Base-by-base conservation (phyloP, 1,140 invertebrate genomes). In the Lycorma delicatula region DNA sequence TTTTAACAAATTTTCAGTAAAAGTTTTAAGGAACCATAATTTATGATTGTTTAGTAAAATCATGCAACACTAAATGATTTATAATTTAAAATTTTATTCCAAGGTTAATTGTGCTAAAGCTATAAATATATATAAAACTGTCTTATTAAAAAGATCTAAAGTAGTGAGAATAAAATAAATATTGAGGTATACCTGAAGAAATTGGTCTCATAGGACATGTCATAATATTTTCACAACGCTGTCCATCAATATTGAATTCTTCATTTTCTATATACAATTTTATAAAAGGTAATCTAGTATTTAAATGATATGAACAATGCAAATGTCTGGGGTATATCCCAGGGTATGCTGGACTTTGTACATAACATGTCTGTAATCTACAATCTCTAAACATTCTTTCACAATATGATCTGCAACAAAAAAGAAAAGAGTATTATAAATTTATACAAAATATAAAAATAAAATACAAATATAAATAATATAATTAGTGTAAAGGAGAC, bases 171-270 rank as follows among this genome's bases (percentile, higher is more conserved):
- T n/a, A n/a, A n/a, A n/a, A n/a, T n/a, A n/a, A n/a, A n/a, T n/a
- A n/a, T n/a, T n/a, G n/a, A n/a, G n/a, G n/a, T n/a, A 70, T 67
- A 81, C 82, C 80, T 59, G 88, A 90, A 29, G 86, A 88, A 41
- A 93, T 90, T 1, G 89, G 89, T 59, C 90, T 77, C 82, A 94
- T 93, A 12, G 91, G 91, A 68, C 92, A 95, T 2, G 91, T 91
- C 84, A 95, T 92, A 59, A 93, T 90, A 70, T 93, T 93, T 70
- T 94, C 91, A 68, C 92, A 95, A 50, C 91, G 78, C 66, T 93
- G 90, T 0, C 91, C 91, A 66, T 94, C 91, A 55, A 95, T 90
- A 65, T 93, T 92, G 73, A 95, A 93, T 70, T 92, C 89, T 69
- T 93, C 89, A 67, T 93, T 92, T 70, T 93, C 89, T 62, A 92